Base-by-base conservation (phyloP, 2,113 vertebrate genomes). In the Astur gentilis region DNA sequence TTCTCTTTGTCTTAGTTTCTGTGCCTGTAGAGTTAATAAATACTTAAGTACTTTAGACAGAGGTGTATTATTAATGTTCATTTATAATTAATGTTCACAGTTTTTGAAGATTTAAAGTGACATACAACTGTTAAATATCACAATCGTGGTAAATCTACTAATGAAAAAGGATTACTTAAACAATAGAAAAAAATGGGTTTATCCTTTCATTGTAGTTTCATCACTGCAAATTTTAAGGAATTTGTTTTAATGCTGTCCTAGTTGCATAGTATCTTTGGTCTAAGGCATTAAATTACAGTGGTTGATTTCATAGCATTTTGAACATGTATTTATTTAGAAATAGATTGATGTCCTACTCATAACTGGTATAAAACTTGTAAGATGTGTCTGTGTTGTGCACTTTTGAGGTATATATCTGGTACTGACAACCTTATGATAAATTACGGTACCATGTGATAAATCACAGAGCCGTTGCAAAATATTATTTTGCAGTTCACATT, bases 41-140 rank as follows among this genome's bases (percentile, higher is more conserved):
- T 91, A 95, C 69, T 96, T 96, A 95, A 96, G 86, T 94, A 93
- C 44, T 94, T 97, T 57, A 97, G 81, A 60, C 73, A 76, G 81
- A 91, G 34, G 73, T 95, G n/a, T 95, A 94, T 97, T 95, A 93
- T 93, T 97, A 92, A 95, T 94, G 91, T 85, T 94, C 73, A 94
- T 96, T 83, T 88, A 97, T 96, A 93, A 94, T 96, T 94, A 83
- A 97, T 92, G 58, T 69, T 91, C 84, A 86, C n/a, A 61, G 49
- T 95, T 94, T 88, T 94, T 88, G 40, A 90, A 97, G 87, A 96
- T 94, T 83, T 88, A 94, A 96, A 94, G 92, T 88, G 87, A 58
- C 87, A 69, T 36, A 66, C 57, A 90, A 62, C 70, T 78, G 76
- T 93, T 96, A 91, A 90, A 57, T 83, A 90, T 58, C 81, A 79